These are phyloP conservation scores for Platyscapa corneri DNA, from an alignment of 1,140 invertebrate genomes.

Conservation along the genomic window DNA sequence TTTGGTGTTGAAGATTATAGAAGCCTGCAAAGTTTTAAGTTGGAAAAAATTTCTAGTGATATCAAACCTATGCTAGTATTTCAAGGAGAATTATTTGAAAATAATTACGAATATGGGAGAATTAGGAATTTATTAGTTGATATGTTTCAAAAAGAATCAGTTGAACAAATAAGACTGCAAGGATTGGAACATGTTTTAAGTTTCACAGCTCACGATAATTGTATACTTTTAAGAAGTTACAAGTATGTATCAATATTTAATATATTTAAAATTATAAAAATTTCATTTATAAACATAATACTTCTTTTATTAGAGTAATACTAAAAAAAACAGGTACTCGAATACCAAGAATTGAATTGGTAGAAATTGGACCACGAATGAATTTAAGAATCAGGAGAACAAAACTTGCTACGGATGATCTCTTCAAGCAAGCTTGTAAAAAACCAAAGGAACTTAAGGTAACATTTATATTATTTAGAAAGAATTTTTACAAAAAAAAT, in stretches of 20 bases:
- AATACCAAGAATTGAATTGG: conserved; percentile 91
- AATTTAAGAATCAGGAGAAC: conserved; percentile 90
- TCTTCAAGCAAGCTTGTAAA: conserved; percentile 91
- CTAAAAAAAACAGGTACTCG: conserved; percentile 94
- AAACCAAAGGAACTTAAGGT: conserved; percentile 89
- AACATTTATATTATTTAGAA: conserved; percentile 50
- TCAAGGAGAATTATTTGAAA: conserved; percentile 93
- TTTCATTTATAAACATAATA: neutral
- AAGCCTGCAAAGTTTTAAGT: conserved; percentile 86
- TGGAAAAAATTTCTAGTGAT: conserved; percentile 85
- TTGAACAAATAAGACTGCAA: conserved; percentile 87
- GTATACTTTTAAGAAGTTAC: conserved; percentile 91
- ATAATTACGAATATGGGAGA: conserved; percentile 84
- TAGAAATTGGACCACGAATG: conserved; percentile 95
- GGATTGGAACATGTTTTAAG: conserved; percentile 95
- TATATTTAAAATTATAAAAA: neutral
- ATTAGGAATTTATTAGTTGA: conserved; percentile 94
- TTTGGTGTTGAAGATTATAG: conserved; percentile 91
- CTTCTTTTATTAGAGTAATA: conserved; percentile 79
- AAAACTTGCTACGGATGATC: conserved; percentile 91
- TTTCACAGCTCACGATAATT: conserved; percentile 88
- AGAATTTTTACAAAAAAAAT: conserved; percentile 6
- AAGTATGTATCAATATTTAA: conserved; percentile 71
- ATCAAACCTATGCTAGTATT: conserved; percentile 95
- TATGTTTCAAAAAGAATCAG: conserved; percentile 92